Conservation (phyloP, 1,140 invertebrate species). For the Holotrichia oblita region DNA sequence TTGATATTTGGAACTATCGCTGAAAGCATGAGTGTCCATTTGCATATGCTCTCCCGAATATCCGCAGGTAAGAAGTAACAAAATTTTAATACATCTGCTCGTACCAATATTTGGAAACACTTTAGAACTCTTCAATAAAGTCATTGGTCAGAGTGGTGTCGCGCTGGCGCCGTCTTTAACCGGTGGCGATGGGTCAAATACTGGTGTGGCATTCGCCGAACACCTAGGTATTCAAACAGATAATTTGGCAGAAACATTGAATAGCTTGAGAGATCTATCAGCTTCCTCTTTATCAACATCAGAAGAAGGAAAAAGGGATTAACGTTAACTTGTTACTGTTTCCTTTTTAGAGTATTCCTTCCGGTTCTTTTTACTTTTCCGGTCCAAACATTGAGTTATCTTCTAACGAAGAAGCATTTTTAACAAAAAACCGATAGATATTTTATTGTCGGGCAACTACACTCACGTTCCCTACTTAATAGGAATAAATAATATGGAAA, state of each 20-base stretch:
- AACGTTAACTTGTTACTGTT: background rate
- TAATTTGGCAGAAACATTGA: background rate
- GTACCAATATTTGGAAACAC: too few species aligned
- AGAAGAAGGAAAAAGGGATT: background rate
- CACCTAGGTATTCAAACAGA: background rate
- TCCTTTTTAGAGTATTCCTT: background rate
- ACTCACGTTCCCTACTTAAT: too few species aligned
- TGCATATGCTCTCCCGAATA: slow-evolving; percentile 44
- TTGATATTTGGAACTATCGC: slow-evolving; percentile 63
- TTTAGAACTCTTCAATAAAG: slow-evolving; percentile 21
- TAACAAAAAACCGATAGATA: too few species aligned
- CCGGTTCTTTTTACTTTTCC: background rate
- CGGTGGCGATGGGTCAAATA: background rate
- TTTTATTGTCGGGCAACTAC: too few species aligned
- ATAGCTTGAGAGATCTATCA: background rate
- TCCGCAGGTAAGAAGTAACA: slow-evolving; percentile 58
- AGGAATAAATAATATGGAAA: background rate
- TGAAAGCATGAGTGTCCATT: slow-evolving; percentile 59
- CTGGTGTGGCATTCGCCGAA: background rate
- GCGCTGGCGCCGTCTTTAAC: too few species aligned
- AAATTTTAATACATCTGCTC: background rate
- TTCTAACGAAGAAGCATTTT: background rate
- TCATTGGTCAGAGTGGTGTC: background rate
- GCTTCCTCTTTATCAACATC: background rate
- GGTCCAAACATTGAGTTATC: background rate